Evolutionary conservation across 2,113 vertebrate genomes (phyloP), one percentile per base, ranked within the genome.

Genomic region (Noctilio leporinus): DNA sequence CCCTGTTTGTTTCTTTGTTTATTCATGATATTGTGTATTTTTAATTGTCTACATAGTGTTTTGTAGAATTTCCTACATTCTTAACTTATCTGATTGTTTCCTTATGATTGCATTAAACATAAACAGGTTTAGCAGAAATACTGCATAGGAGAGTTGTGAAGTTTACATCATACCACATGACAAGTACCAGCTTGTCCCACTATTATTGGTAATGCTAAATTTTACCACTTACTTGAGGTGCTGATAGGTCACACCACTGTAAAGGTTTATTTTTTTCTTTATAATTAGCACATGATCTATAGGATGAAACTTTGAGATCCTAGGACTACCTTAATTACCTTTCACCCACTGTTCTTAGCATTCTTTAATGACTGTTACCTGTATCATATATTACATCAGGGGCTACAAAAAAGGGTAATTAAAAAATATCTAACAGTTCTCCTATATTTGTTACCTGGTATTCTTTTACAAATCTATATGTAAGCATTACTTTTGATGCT

Each of bases 331-430:
- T 38, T 26, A 86, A 24, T 4, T 92, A 40, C 20, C 17, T 92
- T 96, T 95, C 16, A 95, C 35, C 28, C 38, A 82, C 38, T 90
- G 24, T 55, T 93, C 73, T 93, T 95, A 49, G 17, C 24, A 84
- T 90, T 33, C 12, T 57, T 5, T 40, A 89, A 40, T 62, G 6
- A 53, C n/a, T 38, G 45, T 92, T 89, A 72, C 22, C 43, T 90
- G 22, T 89, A 92, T 72, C 26, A 59, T 65, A 95, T 92, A 38
- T 81, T 91, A 59, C 0, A 76, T 40, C 70, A 45, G 10, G 38
- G 4, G n/a, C 17, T 78, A 78, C 38, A 80, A 65, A 92, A 82
- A 87, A 86, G 19, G 10, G 10, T 93, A 84, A 70, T 65, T 57
- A 20, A 75, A 86, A 51, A 93, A 73, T 72, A 69, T 76, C 24